Conservation (phyloP, 2,888 invertebrate genomes). For the Sympetrum striolatum region DNA sequence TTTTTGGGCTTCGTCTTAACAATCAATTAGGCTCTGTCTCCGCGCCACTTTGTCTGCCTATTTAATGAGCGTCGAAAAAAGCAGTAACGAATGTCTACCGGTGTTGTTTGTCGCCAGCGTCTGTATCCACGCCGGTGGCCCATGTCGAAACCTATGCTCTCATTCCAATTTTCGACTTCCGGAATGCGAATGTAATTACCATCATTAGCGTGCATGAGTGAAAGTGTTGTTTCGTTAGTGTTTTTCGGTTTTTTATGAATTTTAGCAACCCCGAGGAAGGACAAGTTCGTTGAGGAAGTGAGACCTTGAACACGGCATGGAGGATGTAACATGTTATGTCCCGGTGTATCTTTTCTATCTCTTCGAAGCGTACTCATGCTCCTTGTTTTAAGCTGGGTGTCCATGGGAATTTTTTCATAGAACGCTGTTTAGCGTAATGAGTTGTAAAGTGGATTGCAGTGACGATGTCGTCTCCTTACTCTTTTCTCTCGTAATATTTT, state of each 20-base stretch:
- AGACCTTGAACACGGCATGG: neutral
- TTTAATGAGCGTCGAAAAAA: neutral
- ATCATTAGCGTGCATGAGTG: neutral
- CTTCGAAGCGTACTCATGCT: no score
- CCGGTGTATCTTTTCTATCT: no score
- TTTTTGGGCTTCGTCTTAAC: neutral
- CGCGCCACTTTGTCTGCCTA: neutral
- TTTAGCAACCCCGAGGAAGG: neutral
- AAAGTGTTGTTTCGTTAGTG: neutral
- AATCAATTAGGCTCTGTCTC: slow-evolving; percentile 10
- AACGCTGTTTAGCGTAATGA: no score
- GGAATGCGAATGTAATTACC: neutral
- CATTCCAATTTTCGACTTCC: neutral
- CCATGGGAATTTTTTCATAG: no score
- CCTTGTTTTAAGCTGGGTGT: no score
- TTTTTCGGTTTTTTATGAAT: neutral
- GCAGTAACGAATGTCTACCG: neutral
- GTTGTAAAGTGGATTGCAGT: no score
- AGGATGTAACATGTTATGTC: no score
- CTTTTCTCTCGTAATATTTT: no score
- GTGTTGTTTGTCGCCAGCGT: neutral
- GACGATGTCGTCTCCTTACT: no score
- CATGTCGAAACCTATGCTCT: neutral
- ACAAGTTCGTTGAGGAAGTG: neutral
- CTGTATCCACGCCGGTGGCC: neutral